Evolutionary conservation across 2,797 vertebrate genomes (phyloP).

Genomic region (Onychomys leucogaster): DNA sequence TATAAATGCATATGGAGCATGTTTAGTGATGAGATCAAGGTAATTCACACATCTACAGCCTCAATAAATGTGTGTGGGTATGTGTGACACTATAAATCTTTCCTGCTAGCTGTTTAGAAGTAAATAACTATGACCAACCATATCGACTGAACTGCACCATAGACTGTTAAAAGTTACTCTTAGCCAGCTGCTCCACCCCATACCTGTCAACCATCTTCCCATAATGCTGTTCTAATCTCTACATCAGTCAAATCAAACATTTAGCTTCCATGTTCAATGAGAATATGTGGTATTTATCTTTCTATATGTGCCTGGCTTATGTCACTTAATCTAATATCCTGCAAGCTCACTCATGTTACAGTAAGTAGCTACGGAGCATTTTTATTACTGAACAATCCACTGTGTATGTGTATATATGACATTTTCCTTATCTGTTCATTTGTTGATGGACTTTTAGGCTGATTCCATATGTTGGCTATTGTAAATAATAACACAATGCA

Average conservation of each 20-base stretch:
- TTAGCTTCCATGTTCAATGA: neutral
- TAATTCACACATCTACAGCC: neutral
- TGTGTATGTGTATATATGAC: neutral
- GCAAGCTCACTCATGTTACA: neutral
- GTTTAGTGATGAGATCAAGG: neutral
- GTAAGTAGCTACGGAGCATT: neutral
- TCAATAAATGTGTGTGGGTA: neutral
- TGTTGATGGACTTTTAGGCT: neutral
- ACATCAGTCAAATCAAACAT: neutral
- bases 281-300: neutral
- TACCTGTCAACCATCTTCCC: neutral
- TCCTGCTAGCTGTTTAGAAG: neutral
- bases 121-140: neutral
- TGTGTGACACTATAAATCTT: neutral
- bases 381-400: neutral
- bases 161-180: neutral
- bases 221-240: neutral
- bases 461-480: neutral
- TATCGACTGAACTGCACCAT: too few species aligned
- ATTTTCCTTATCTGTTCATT: neutral
- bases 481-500: neutral
- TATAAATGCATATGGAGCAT: neutral
- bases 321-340: neutral
- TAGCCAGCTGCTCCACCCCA: too few species aligned
- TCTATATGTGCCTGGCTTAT: neutral